A percentile compares a stretch with the other conserved stretches of the same genome.
These are phyloP conservation scores for Drosophila tristis DNA, from an alignment of 1,140 invertebrate species.

Conservation along the genomic window DNA sequence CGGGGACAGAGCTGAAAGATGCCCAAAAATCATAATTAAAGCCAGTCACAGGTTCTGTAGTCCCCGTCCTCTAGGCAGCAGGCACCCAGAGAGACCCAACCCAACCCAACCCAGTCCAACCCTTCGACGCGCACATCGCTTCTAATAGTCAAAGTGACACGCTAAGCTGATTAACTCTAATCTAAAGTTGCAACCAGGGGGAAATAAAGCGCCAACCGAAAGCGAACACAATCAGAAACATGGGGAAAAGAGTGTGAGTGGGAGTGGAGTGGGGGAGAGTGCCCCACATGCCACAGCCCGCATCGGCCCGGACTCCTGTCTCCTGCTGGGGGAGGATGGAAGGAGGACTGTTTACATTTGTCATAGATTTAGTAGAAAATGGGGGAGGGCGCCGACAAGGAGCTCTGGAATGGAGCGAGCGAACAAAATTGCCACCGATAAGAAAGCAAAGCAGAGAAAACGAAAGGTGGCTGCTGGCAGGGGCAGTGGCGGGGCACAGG, in stretches of 20 bases:
- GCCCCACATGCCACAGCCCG: constrained; percentile 36
- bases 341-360: constrained; percentile 70
- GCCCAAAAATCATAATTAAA: no score
- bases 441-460: not conserved
- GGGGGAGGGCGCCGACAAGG: not conserved
- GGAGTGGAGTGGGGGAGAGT: constrained; percentile 4
- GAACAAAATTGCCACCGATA: constrained; percentile 20
- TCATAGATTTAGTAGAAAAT: constrained; percentile 63
- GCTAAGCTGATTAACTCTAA: constrained; percentile 80
- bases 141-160: constrained; percentile 78
- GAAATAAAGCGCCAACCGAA: constrained; percentile 38
- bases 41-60: no score
- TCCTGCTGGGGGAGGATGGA: constrained; percentile 1
- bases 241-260: constrained; percentile 5
- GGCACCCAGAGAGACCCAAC: no score
- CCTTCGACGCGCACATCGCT: constrained; percentile 60
- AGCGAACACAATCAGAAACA: constrained; percentile 22
- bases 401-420: constrained; percentile 14
- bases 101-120: constrained; percentile 13
- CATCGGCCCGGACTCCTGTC: constrained; percentile 22
- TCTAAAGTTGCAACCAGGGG: constrained; percentile 52
- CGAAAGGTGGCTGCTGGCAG: no score
- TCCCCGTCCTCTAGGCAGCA: no score
- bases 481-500: not conserved
- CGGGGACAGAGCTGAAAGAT: no score